These are phyloP conservation scores for Sorex maritimensis DNA, from an alignment of 2,797 vertebrate genomes.

Conservation along the genomic window DNA sequence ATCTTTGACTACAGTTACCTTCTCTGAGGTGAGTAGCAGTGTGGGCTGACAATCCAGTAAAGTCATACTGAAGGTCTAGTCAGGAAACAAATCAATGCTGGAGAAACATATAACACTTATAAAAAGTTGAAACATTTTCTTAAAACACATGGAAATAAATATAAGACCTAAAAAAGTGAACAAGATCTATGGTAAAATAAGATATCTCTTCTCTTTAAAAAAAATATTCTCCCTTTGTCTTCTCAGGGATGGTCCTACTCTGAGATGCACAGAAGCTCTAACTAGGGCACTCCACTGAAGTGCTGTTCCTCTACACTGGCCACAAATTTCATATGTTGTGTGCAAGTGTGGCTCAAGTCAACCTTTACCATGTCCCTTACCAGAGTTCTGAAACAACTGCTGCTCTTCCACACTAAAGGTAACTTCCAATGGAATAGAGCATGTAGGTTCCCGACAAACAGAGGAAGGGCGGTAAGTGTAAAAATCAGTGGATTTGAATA, in stretches of 20 bases:
- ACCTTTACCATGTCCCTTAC: background rate
- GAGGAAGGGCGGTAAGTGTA: background rate
- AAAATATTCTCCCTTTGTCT: background rate
- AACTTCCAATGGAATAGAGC: background rate
- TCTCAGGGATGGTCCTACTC: background rate
- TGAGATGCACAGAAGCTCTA: background rate
- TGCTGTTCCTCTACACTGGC: background rate
- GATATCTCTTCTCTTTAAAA: background rate
- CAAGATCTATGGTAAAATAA: background rate
- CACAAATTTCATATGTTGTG: background rate
- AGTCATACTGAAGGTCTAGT: constrained; percentile 52
- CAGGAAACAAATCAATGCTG: constrained; percentile 14
- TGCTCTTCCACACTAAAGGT: background rate
- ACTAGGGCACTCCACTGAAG: rapidly evolving
- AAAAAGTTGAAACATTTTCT: background rate
- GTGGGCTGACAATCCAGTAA: constrained; percentile 61
- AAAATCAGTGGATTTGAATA: background rate
- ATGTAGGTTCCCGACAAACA: background rate
- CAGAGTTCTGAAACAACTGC: background rate
- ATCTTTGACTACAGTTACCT: constrained; percentile 5
- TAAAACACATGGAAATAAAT: background rate
- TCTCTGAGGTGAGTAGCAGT: constrained; percentile 66
- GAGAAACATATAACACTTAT: background rate
- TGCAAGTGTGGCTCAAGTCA: background rate
- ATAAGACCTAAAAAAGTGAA: background rate